phyloP scores from a whole-genome alignment of 2,797 vertebrate genomes.

The Pipistrellus kuhlii region DNA sequence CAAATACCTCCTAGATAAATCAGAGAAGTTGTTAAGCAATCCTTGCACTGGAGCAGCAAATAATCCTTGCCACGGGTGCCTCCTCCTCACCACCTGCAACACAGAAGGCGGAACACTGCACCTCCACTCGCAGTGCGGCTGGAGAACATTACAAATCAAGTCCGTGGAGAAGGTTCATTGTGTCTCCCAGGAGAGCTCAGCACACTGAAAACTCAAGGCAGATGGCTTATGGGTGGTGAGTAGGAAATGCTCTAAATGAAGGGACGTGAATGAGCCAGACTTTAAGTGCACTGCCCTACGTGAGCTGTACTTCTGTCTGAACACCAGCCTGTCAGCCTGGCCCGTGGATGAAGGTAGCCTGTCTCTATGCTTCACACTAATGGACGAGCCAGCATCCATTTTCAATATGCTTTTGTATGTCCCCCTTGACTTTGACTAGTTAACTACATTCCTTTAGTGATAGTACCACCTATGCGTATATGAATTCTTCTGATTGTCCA shows the following conservation, averaged over 20 bases:
- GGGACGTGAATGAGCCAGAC: background rate
- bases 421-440: background rate
- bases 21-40: slow-evolving; percentile 60
- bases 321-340: background rate
- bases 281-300: background rate
- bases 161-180: background rate
- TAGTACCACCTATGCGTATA: background rate
- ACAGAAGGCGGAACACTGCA: slow-evolving; percentile 42
- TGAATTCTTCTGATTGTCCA: background rate
- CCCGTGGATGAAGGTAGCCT: background rate
- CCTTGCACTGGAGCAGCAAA: slow-evolving; percentile 16
- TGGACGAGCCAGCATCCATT: background rate
- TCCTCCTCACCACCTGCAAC: slow-evolving; percentile 63
- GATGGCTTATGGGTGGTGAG: background rate
- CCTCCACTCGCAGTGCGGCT: background rate
- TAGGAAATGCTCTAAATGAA: background rate
- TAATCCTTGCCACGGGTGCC: background rate
- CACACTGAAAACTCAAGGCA: background rate
- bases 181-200: background rate
- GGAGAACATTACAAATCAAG: slow-evolving; percentile 6
- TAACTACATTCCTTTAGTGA: background rate
- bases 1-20: slow-evolving; percentile 4
- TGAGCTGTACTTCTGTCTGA: background rate
- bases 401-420: background rate
- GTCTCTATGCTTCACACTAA: background rate